Evolutionary conservation across 2,888 invertebrate genomes (phyloP), one percentile per base, ranked within the genome.

Genomic region (Eristalinus sepulchralis): DNA sequence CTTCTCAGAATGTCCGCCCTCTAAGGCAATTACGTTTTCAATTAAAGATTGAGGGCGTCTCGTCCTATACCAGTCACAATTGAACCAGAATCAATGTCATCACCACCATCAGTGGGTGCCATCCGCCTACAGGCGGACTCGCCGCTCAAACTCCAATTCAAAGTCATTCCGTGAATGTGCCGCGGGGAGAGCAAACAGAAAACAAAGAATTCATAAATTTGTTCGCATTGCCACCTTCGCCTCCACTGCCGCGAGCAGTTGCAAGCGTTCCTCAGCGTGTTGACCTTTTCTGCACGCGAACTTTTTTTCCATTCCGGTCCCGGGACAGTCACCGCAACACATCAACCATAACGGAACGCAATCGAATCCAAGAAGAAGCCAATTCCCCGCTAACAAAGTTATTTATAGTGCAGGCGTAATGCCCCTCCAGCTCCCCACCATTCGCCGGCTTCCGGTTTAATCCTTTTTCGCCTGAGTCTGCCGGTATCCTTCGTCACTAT

Each of bases 211-310:
- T 17, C 47, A 47, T 47, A 47, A 47, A 47, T 47, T n/a, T n/a
- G 17, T 47, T 47, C 47, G 47, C 6, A 34, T 34, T 34, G 34
- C 34, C 34, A 34, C 34, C 9, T 34, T 8, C 34, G 6, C 34
- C 34, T 47, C 47, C 47, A 17, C 47, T 47, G 47, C 8, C 47
- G n/a, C 17, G 8, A 47, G 47, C 47, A 17, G 47, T 5, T 27
- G 27, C 27, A 27, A 71, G 71, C 72, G 62, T 79, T 80, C 60
- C 60, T 53, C 73, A 27, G 70, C 85, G 82, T 85, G 77, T 82
- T 85, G 85, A 85, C 85, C 85, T 73, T 85, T 85, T 77, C 57
- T 36, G 34, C 86, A 86, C 86, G 86, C 83, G 57, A 86, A 79
- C 86, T 86, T 78, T 72, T n/a, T 71, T 27, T 27, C 27, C 27